A percentile compares a stretch with the other conserved stretches of the same genome.
Evolutionary conservation across 1,140 invertebrate genomes (phyloP).

Genomic region (Musca vetustissima): DNA sequence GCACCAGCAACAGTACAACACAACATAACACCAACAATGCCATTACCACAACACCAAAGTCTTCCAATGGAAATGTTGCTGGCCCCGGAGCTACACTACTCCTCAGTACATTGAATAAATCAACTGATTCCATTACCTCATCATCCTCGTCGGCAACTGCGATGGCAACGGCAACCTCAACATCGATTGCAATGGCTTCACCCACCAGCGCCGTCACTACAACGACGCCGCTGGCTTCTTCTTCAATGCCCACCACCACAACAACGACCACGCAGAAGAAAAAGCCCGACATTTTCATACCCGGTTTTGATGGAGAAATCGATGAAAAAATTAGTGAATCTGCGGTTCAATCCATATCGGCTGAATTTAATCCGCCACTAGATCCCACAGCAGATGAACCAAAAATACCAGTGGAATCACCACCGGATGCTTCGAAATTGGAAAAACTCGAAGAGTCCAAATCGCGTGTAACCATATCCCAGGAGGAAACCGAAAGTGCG

Average conservation of each 20-base stretch:
- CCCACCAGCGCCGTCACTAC: conserved; percentile 31
- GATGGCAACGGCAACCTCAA: conserved; percentile 24
- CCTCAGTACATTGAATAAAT: background rate
- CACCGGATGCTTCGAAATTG: conserved; percentile 52
- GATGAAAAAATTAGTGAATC: conserved; percentile 77
- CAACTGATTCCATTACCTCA: conserved; percentile 7
- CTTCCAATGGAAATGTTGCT: conserved; percentile 30
- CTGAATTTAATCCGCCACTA: conserved; percentile 57
- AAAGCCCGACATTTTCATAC: conserved; percentile 67
- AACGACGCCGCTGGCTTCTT: conserved; percentile 3
- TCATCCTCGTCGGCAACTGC: conserved; percentile 17
- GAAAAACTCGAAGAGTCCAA: conserved; percentile 70
- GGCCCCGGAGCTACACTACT: background rate
- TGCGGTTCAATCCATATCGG: conserved; percentile 73
- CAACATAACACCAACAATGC: background rate
- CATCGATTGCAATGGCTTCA: conserved; percentile 22
- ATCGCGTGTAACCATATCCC: conserved; percentile 80
- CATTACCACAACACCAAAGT: conserved; percentile 39
- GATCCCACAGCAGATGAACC: conserved; percentile 55
- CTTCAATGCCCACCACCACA: conserved; percentile 3
- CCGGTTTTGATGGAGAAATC: conserved; percentile 68
- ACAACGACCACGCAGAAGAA: conserved; percentile 43
- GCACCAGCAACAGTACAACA: no score
- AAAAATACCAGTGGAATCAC: conserved; percentile 53
- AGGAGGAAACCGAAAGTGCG: conserved; percentile 90